Evolutionary conservation across 2,797 vertebrate genomes (phyloP), one percentile per base, ranked within the genome.

Genomic region (Notolepis coatsorum): DNA sequence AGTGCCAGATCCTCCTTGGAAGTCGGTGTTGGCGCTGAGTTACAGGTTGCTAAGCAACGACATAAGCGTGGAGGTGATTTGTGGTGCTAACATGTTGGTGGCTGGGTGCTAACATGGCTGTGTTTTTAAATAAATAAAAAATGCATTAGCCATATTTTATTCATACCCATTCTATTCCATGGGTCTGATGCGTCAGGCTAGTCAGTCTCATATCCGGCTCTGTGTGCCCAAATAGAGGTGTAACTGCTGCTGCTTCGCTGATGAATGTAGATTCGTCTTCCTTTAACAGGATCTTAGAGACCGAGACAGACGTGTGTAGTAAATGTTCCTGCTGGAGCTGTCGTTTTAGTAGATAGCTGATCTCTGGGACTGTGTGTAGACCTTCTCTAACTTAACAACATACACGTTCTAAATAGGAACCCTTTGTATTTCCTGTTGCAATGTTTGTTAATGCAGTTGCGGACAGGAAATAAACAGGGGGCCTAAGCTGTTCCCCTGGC

Each of bases 261-360:
- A 84, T 92, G 89, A 93, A 93, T 93, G 91, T 90, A 87, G 82
- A 78, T 74, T 90, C 85, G 90, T 93, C 90, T 92, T 92, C 92
- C 91, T 91, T 76, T 62, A 74, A 78, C 80, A 82, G 84, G 85
- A 84, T 82, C 65, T 57, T 78, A 71, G 67, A 77, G 78, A 86
- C 66, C 52, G 79, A n/a, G 23, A 48, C 23, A 25, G 12, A 61
- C 10, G 28, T 5, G 63, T 72, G 76, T 28, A 54, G 47, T 17
- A 41, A 18, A 35, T 59, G 43, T 47, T 37, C 30, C 71, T 68
- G 53, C 43, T 55, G 51, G 68, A 73, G 80, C 54, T 72, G 65
- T 73, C 67, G 72, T 79, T 51, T 69, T 63, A 47, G 74, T 61
- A n/a, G 18, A 45, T 25, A 39, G 5, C 35, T 5, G 15, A 42